Evolutionary conservation across 2,113 vertebrate species (phyloP).

Genomic region (Helogale parvula): DNA sequence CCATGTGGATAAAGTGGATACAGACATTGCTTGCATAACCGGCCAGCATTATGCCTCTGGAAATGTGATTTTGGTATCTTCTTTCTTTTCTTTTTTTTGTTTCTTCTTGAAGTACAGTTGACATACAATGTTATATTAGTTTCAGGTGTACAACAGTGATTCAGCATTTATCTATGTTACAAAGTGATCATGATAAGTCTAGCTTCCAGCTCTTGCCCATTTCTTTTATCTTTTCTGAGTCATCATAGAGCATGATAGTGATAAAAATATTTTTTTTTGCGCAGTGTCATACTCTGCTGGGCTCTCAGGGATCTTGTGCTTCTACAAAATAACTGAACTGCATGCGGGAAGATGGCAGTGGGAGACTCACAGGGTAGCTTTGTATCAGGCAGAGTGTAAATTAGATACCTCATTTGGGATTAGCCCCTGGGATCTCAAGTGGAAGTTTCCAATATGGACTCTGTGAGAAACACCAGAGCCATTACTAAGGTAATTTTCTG

Average conservation of each 20-base stretch:
- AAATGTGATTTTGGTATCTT: neutral
- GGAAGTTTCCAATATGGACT: neutral
- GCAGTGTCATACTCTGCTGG: neutral
- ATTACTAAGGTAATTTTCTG: neutral
- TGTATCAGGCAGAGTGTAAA: neutral
- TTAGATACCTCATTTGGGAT: neutral
- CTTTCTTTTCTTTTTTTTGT: neutral
- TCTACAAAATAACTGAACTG: neutral
- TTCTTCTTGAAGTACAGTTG: neutral
- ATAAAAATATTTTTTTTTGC: slow-evolving; percentile 52
- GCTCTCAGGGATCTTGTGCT: neutral
- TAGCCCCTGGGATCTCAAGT: neutral
- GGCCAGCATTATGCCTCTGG: neutral
- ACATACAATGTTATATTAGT: neutral
- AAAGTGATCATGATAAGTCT: neutral
- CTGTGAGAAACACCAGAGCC: neutral
- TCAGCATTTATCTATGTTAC: neutral
- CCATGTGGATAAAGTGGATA: slow-evolving; percentile 25
- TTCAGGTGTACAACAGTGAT: neutral
- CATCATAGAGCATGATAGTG: neutral
- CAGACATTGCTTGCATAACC: slow-evolving; percentile 48
- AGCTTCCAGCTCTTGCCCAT: neutral
- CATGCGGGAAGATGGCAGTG: neutral
- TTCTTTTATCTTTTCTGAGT: slow-evolving; percentile 50
- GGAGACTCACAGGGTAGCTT: neutral